Evolutionary conservation across 2,888 invertebrate genomes (phyloP).

Genomic region (Diaprepes abbreviatus): DNA sequence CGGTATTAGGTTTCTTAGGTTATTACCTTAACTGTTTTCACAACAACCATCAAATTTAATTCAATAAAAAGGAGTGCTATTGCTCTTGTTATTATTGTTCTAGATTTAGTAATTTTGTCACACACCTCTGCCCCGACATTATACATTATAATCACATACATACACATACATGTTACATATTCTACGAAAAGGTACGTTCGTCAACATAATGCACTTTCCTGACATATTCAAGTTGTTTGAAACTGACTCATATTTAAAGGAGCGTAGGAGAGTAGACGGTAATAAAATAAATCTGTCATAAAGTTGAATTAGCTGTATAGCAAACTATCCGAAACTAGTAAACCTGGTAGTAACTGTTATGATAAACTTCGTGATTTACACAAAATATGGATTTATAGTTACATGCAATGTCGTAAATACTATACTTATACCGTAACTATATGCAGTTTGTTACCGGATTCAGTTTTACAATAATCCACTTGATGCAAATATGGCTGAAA

Average conservation of each 20-base stretch:
- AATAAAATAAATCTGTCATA: not conserved
- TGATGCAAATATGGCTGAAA: no score
- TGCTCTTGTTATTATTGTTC: no score
- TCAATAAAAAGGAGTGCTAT: no score
- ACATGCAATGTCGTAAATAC: not conserved
- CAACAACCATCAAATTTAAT: no score
- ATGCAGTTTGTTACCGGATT: not conserved
- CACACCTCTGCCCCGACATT: no score
- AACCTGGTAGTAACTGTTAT: not conserved
- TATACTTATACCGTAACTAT: not conserved
- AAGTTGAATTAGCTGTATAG: not conserved
- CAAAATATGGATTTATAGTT: not conserved
- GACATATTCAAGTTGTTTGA: not conserved
- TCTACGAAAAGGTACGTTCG: not conserved
- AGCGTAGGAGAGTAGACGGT: not conserved
- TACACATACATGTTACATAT: no score
- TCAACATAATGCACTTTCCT: slow-evolving; percentile 1
- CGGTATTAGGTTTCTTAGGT: no score
- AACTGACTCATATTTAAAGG: not conserved
- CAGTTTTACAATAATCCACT: not conserved
- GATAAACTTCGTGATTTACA: not conserved
- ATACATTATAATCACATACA: no score
- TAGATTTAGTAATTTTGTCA: no score
- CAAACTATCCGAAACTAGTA: not conserved
- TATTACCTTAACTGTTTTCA: no score